phyloP scores from a whole-genome alignment of 2,113 vertebrate genomes.

The Nycticryphes semicollaris region DNA sequence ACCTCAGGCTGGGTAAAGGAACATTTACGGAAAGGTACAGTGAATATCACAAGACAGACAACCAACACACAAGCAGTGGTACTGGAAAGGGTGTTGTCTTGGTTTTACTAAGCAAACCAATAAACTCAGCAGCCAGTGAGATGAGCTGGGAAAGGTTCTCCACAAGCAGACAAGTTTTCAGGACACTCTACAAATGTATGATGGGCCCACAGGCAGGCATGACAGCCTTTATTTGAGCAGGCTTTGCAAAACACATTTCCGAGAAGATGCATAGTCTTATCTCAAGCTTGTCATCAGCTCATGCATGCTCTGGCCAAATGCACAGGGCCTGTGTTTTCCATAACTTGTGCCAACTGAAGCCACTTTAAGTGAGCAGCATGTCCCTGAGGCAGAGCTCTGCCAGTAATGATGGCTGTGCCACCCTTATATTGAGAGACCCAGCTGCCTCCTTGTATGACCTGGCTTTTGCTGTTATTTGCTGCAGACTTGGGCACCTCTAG shows the following conservation, averaged over 20 bases:
- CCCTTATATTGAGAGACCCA: not conserved
- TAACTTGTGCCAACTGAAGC: not conserved
- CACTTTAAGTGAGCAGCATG: not conserved
- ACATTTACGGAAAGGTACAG: fast-evolving
- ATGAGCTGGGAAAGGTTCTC: not conserved
- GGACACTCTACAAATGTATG: not conserved
- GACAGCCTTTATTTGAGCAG: not conserved
- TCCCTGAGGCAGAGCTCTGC: not conserved
- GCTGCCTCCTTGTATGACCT: not conserved
- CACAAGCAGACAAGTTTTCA: not conserved
- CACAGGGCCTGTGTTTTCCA: not conserved
- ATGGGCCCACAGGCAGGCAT: not conserved
- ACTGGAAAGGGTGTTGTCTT: not conserved
- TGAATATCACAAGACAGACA: not conserved
- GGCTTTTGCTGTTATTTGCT: not conserved
- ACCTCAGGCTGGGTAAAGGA: not conserved
- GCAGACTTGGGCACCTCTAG: not conserved
- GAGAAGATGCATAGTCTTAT: not conserved
- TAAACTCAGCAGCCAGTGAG: not conserved
- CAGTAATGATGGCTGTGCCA: not conserved
- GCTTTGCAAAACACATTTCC: not conserved
- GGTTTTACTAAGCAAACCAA: not conserved
- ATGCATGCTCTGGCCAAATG: not conserved
- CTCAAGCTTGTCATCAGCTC: not conserved
- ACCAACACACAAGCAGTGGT: not conserved